Evolutionary conservation across 2,888 invertebrate genomes (phyloP), one percentile per base, ranked within the genome.

Genomic region (Dryocosmus kuriphilus): DNA sequence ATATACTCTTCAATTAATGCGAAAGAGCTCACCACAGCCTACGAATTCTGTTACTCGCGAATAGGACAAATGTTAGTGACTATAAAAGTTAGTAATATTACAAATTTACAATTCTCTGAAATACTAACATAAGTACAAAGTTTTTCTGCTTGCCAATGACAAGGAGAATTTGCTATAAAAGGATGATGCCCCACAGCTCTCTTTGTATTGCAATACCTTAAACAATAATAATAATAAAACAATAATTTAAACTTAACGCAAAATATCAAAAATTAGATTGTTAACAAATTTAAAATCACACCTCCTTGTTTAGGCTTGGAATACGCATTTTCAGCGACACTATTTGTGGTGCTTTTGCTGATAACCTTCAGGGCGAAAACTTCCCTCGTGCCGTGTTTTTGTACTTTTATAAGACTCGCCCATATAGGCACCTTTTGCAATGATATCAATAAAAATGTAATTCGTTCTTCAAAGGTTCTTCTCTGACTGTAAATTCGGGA

Each of bases 351-450:
- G 65, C 95, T 94, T 92, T 97, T 97, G 82, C 94, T 95, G 24
- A 97, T 93, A 79, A 97, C 95, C 94, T 98, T 98, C 84, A 98
- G 93, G 75, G 98, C 98, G 92, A 95, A 97, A 82, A 94, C 92
- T 86, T 94, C 93, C 80, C 93, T 92, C 78, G 94, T 94, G 84
- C 94, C 94, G 76, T 94, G 93, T 89, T 95, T 94, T 82, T 93
- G 92, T 19, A 96, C 97, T 93, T n/a, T 96, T 96, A 87, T 96
- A 96, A 5, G n/a, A 98, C 98, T 92, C 96, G 95, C 30, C 98
- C 98, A 92, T n/a, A n/a, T 97, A 98, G 27, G 98, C 96, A 81
- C 98, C 98, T 88, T 95, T 95, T n/a, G 97, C 96, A 89, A 98
- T 95, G 80, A 95, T 94, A 83, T 95, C 94, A 74, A 96, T 89